Conservation (phyloP, 2,888 invertebrate species). For the Drosophila borealis region DNA sequence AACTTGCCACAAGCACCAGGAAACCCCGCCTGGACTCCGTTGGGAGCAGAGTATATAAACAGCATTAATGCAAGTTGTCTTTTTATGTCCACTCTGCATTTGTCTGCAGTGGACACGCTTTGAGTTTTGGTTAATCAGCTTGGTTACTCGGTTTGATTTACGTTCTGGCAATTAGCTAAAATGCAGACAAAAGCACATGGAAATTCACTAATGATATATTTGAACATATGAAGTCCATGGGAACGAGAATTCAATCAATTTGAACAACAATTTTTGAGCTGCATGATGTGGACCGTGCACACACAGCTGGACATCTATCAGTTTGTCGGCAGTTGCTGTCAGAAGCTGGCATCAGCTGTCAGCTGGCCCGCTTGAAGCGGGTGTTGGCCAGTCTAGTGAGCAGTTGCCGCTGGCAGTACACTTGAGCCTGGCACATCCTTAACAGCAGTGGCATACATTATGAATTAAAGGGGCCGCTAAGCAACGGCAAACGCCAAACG, state of each 20-base stretch:
- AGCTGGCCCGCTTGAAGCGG: conserved; percentile 1
- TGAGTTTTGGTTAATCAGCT: conserved; percentile 26
- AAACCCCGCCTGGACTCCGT: not conserved
- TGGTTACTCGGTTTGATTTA: conserved; percentile 41
- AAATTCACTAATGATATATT: conserved; percentile 25
- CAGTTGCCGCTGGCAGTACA: conserved; percentile 7
- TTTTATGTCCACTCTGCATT: conserved; percentile 14
- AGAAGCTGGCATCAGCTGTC: conserved; percentile 5
- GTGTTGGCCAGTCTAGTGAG: conserved; percentile 6
- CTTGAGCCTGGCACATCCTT: conserved; percentile 1
- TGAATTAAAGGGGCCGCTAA: conserved; percentile 66
- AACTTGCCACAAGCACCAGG: not conserved
- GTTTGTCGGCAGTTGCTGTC: conserved; percentile 7
- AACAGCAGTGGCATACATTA: conserved; percentile 48
- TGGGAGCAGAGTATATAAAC: not conserved
- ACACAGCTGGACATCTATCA: conserved; percentile 13
- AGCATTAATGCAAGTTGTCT: conserved; percentile 1
- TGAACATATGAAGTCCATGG: not conserved
- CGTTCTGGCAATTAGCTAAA: not conserved
- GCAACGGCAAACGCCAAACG: conserved; percentile 35
- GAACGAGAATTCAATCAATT: conserved; percentile 11
- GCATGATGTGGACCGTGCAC: not conserved
- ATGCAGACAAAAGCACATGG: not conserved
- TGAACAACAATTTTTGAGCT: conserved; percentile 3
- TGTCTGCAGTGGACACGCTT: not conserved